Conservation (phyloP, 2,888 invertebrate species). For the Ochropleura leucogaster region DNA sequence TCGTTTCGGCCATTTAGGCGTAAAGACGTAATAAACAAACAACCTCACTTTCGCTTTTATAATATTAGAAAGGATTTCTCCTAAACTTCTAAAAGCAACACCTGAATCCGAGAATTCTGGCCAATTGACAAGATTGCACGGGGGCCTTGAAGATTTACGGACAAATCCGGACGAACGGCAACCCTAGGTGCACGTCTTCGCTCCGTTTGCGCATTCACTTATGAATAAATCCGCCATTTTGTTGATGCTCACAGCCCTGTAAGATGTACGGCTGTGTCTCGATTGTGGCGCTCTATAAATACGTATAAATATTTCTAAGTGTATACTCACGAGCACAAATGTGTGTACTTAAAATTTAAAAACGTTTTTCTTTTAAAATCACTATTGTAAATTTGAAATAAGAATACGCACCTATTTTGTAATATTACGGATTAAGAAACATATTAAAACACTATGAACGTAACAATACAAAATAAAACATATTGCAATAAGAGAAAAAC, state of each 20-base stretch:
- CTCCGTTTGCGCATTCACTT: conserved; percentile 46
- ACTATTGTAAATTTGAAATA: neutral
- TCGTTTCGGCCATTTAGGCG: too few species aligned
- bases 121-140: too few species aligned
- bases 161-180: neutral
- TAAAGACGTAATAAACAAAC: too few species aligned
- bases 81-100: too few species aligned
- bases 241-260: conserved; percentile 40
- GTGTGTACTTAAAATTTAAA: neutral
- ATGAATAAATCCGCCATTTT: conserved; percentile 56
- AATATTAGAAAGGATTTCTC: too few species aligned
- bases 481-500: neutral
- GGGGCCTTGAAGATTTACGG: neutral
- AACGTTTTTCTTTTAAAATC: neutral
- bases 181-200: conserved; percentile 19
- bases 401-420: neutral
- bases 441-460: neutral
- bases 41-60: too few species aligned
- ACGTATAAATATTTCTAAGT: neutral
- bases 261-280: conserved; percentile 33
- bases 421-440: neutral
- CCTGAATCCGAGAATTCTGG: neutral
- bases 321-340: neutral
- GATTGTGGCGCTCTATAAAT: neutral
- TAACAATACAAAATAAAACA: neutral